Conservation (phyloP, 2,888 invertebrate genomes). For the Microplitis manilae region DNA sequence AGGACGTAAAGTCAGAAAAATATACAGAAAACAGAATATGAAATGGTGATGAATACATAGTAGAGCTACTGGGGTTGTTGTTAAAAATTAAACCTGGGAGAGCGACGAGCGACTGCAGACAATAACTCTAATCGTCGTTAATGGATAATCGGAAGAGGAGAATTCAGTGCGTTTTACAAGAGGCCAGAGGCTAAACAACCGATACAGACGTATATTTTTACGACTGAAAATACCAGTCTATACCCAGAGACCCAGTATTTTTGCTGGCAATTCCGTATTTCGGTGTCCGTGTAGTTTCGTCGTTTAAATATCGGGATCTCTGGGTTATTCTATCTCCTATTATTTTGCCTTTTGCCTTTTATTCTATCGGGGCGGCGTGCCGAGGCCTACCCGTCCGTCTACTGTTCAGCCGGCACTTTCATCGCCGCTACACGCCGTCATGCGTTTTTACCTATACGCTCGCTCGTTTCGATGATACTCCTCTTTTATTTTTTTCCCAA, state of each 20-base stretch:
- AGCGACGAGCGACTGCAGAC: slow-evolving; percentile 11
- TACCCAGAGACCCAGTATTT: slow-evolving; percentile 44
- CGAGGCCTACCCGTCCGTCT: neutral
- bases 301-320: slow-evolving; percentile 35
- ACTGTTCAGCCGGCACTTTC: neutral
- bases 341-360: slow-evolving; percentile 27
- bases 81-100: neutral
- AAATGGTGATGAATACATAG: neutral
- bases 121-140: slow-evolving; percentile 60
- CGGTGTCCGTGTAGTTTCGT: slow-evolving; percentile 30
- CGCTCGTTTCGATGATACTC: slow-evolving; percentile 9
- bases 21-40: neutral
- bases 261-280: slow-evolving; percentile 38
- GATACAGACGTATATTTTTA: slow-evolving; percentile 69
- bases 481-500: slow-evolving; percentile 13
- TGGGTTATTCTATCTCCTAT: slow-evolving; percentile 23
- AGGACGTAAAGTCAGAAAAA: slow-evolving; percentile 28
- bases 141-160: slow-evolving; percentile 60
- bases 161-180: slow-evolving; percentile 47
- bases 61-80: slow-evolving; percentile 23
- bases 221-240: slow-evolving; percentile 66
- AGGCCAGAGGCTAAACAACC: slow-evolving; percentile 50
- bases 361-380: neutral
- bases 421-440: neutral
- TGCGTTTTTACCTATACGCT: slow-evolving; percentile 18